These are phyloP conservation scores for Hirudinaria manillensis DNA, from an alignment of 2,888 invertebrate species.

Conservation along the genomic window DNA sequence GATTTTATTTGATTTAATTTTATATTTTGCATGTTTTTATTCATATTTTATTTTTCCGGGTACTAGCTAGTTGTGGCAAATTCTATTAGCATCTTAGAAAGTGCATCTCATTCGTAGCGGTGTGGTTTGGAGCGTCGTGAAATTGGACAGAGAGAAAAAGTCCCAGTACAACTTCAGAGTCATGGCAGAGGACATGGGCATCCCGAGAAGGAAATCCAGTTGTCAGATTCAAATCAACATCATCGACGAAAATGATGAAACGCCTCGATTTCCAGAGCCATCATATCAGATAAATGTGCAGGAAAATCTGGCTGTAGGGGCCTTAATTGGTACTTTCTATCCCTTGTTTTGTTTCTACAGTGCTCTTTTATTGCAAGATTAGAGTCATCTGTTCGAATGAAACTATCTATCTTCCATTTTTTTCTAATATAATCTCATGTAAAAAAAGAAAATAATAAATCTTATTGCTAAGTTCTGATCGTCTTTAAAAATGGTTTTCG, in stretches of 20 bases:
- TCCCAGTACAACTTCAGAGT: slow-evolving; percentile 6
- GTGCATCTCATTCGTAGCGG: not conserved
- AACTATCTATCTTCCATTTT: no score
- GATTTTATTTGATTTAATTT: no score
- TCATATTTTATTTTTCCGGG: no score
- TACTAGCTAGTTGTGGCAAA: no score
- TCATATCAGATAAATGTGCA: not conserved
- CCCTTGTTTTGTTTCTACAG: not conserved
- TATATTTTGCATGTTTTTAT: no score
- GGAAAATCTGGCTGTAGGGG: not conserved
- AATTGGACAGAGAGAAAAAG: slow-evolving; percentile 3
- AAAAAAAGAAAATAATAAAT: no score
- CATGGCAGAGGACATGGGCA: slow-evolving; percentile 3
- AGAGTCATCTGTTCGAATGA: no score
- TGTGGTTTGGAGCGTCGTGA: not conserved
- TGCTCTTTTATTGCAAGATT: no score
- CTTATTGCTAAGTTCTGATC: no score
- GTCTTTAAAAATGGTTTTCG: no score
- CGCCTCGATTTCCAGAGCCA: not conserved
- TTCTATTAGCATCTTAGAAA: no score
- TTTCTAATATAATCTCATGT: no score
- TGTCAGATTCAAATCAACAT: slow-evolving; percentile 3
- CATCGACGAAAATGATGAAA: slow-evolving; percentile 12
- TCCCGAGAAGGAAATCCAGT: not conserved
- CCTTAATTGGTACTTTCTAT: not conserved